Percentiles rank a stretch among this genome's conserved stretches.
Evolutionary conservation across 2,113 vertebrate species (phyloP).

Genomic region (Ahaetulla prasina): DNA sequence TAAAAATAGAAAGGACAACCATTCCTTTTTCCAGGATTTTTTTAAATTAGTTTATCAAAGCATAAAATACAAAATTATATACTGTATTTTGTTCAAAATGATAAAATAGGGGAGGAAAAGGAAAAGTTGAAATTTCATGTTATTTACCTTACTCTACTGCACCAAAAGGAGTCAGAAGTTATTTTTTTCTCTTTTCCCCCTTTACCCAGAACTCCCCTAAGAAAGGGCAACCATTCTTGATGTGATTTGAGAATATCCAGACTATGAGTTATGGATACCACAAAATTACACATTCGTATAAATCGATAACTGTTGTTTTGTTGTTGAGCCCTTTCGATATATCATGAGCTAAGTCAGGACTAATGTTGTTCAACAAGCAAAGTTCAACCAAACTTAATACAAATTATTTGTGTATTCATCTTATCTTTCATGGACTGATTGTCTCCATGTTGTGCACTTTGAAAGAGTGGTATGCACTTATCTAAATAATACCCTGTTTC

Average conservation of each 20-base stretch:
- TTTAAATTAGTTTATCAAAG: neutral
- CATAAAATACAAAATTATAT: neutral
- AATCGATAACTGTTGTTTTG: neutral
- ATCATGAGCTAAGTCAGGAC: neutral
- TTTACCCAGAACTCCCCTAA: neutral
- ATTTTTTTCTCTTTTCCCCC: neutral
- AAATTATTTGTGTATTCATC: neutral
- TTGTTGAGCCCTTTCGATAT: neutral
- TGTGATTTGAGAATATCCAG: neutral
- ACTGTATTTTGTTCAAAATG: too few relatives aligned
- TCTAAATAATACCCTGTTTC: neutral
- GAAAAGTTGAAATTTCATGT: neutral
- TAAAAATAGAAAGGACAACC: neutral
- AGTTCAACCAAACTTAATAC: neutral
- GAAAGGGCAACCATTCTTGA: neutral
- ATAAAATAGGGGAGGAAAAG: neutral
- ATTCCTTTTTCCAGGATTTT: neutral
- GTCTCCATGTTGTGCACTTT: neutral
- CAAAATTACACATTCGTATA: neutral
- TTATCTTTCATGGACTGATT: neutral
- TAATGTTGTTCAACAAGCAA: neutral
- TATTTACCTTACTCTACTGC: neutral
- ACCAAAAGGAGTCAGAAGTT: neutral
- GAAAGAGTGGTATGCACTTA: neutral
- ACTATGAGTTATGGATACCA: neutral